phyloP scores from a whole-genome alignment of 2,888 invertebrate genomes.

The Choreutis nemorana region DNA sequence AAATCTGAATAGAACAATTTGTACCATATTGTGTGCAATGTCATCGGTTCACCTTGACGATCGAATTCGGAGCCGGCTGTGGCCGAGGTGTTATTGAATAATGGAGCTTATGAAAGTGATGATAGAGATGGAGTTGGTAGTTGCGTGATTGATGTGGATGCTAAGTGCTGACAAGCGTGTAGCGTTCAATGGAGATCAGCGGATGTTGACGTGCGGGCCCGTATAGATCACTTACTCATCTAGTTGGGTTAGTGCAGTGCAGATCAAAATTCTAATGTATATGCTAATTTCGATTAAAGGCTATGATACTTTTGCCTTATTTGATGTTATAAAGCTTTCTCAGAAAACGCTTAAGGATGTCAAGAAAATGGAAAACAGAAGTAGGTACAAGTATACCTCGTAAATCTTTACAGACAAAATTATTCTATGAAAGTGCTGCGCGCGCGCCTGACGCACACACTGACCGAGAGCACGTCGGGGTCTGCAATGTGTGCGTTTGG shows the following conservation, averaged over 20 bases:
- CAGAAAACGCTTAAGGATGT: too few species aligned
- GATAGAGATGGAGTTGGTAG: constrained; percentile 11
- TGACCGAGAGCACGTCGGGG: too few species aligned
- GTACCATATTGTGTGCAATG: constrained; percentile 14
- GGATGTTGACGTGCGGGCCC: constrained; percentile 39
- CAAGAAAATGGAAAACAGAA: too few species aligned
- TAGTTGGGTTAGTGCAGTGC: too few species aligned
- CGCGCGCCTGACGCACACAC: constrained; percentile 34
- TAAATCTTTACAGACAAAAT: constrained; percentile 1
- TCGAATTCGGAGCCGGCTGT: constrained; percentile 22
- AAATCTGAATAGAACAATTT: constrained; percentile 13
- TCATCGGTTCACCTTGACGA: constrained; percentile 30
- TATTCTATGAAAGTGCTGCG: constrained; percentile 36
- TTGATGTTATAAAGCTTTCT: too few species aligned
- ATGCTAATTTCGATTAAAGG: too few species aligned
- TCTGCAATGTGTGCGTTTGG: constrained; percentile 8
- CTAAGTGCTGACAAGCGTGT: constrained; percentile 20
- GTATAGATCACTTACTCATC: constrained; percentile 21
- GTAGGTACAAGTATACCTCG: too few species aligned
- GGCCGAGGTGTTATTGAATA: constrained; percentile 15
- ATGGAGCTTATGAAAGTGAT: constrained; percentile 17
- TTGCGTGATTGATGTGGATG: constrained; percentile 13
- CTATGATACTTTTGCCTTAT: too few species aligned
- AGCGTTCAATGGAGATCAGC: constrained; percentile 34
- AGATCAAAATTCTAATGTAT: too few species aligned